Evolutionary conservation across 2,888 invertebrate species (phyloP).

Genomic region (Ophion obscuratus): DNA sequence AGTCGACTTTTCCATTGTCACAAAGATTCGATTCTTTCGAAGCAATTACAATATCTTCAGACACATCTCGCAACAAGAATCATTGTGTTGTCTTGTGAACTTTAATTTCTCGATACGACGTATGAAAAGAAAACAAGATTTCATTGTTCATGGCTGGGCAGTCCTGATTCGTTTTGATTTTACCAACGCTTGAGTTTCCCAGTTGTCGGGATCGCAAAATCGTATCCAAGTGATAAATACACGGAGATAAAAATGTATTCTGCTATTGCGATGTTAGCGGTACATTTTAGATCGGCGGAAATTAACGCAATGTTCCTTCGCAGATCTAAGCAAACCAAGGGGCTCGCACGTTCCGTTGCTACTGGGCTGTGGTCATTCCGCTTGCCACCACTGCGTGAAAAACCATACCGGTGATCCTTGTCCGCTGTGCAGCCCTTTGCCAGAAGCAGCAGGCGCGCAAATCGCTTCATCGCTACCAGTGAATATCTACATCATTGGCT

Average conservation of each 20-base stretch:
- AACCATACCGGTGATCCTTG: conserved; percentile 82
- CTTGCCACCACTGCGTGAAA: conserved; percentile 87
- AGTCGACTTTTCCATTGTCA: conserved; percentile 10
- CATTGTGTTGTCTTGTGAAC: not conserved
- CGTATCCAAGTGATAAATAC: too few relatives aligned
- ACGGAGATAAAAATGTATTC: too few relatives aligned
- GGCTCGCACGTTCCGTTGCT: conserved; percentile 85
- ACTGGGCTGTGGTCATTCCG: conserved; percentile 88
- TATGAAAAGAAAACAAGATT: not conserved
- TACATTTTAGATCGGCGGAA: too few relatives aligned
- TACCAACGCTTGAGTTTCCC: too few relatives aligned
- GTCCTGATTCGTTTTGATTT: too few relatives aligned
- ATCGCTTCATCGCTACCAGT: conserved; percentile 73
- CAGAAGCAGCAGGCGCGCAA: not conserved
- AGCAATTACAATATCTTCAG: not conserved
- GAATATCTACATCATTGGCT: conserved; percentile 81
- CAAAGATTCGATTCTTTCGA: conserved; percentile 17
- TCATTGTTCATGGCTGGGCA: not conserved
- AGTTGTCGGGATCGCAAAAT: too few relatives aligned
- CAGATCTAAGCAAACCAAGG: conserved; percentile 64
- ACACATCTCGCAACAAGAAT: conserved; percentile 1
- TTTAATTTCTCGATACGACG: too few relatives aligned
- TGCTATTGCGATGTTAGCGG: too few relatives aligned
- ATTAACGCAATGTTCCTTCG: not conserved
- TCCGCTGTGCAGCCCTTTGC: conserved; percentile 76